Evolutionary conservation across 2,797 vertebrate genomes (phyloP).

Genomic region (Leucoraja ocellata): DNA sequence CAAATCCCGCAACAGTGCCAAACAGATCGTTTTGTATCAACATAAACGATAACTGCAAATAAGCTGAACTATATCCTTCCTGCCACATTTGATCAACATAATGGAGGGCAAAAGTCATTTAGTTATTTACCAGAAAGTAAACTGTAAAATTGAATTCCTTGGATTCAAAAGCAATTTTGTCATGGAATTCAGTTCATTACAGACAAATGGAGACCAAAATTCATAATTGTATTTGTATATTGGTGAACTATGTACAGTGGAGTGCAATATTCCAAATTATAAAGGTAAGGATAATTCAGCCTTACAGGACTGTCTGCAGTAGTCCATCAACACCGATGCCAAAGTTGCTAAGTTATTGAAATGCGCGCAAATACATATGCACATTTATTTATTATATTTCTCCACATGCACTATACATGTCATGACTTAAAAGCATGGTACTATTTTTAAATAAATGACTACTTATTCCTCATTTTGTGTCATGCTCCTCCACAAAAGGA

Average conservation of each 20-base stretch:
- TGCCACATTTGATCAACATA: conserved; percentile 4
- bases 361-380: conserved; percentile 8
- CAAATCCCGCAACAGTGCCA: neutral
- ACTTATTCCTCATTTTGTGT: neutral
- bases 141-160: neutral
- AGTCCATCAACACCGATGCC: conserved; percentile 20
- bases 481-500: neutral
- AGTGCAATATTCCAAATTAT: conserved; percentile 19
- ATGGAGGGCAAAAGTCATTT: neutral
- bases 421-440: conserved; percentile 27
- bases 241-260: conserved; percentile 11
- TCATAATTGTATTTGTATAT: neutral
- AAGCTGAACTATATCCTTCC: too few species aligned
- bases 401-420: conserved; percentile 32
- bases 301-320: neutral
- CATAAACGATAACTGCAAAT: neutral
- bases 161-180: conserved; percentile 14
- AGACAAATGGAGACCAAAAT: conserved; percentile 37
- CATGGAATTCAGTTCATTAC: neutral
- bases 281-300: neutral
- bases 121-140: neutral
- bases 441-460: conserved; percentile 10
- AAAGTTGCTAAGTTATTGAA: conserved; percentile 36
- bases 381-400: conserved; percentile 36
- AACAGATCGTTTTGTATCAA: neutral